These are phyloP conservation scores for Anastrepha ludens DNA, from an alignment of 1,140 invertebrate species.

Conservation along the genomic window DNA sequence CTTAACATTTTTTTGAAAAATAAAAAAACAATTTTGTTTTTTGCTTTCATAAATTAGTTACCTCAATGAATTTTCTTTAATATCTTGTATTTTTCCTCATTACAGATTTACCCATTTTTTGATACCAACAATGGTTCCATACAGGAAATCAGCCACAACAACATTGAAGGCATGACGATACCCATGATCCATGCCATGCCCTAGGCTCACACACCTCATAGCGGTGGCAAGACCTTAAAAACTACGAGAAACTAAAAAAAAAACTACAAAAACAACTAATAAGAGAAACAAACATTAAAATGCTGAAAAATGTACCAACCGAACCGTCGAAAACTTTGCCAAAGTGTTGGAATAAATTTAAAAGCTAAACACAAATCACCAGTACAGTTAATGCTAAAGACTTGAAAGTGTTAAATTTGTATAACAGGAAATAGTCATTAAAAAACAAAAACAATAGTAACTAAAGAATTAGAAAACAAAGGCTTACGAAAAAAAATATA, in stretches of 20 bases:
- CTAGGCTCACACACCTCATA: neutral
- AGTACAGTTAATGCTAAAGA: conserved; percentile 3
- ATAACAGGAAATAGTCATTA: neutral
- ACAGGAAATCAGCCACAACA: too few species aligned
- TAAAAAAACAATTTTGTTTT: too few species aligned
- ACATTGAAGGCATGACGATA: neutral
- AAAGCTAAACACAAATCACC: conserved; percentile 55
- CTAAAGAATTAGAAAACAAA: neutral
- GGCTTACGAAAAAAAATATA: neutral
- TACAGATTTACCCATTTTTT: conserved; percentile 15
- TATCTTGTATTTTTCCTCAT: neutral
- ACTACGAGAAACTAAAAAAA: neutral
- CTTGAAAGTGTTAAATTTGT: neutral
- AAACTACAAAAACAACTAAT: neutral
- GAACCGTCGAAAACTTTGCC: conserved; percentile 58
- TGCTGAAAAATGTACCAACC: conserved; percentile 27
- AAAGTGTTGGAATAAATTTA: conserved; percentile 65
- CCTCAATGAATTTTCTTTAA: too few species aligned
- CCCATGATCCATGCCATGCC: neutral
- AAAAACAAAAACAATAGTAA: neutral
- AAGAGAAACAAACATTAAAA: conserved; percentile 3
- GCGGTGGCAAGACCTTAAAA: neutral
- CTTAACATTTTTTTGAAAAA: too few species aligned
- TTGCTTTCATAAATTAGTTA: too few species aligned
- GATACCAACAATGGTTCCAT: neutral